These are phyloP conservation scores for Nephila pilipes DNA, from an alignment of 1,140 invertebrate genomes.

Conservation along the genomic window DNA sequence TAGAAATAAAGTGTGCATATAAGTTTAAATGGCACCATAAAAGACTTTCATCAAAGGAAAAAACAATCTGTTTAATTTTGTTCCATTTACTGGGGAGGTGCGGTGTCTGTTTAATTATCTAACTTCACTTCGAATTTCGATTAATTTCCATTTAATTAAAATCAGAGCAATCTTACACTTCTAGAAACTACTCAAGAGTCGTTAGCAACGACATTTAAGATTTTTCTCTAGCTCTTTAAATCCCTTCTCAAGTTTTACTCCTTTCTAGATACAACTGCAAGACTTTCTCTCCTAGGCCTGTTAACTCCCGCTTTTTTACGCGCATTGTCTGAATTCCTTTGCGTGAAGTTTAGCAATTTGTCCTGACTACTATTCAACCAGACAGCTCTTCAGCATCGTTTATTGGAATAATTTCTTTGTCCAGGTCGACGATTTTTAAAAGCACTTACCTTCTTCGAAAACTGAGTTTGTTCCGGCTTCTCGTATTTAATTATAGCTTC, in stretches of 20 bases:
- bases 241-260: neutral
- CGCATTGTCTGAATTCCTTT: conserved; percentile 36
- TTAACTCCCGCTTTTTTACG: conserved; percentile 6
- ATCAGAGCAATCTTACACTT: neutral
- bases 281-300: neutral
- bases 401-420: conserved; percentile 7
- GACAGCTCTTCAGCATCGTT: conserved; percentile 22
- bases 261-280: neutral
- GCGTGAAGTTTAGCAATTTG: conserved; percentile 34
- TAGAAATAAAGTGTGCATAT: neutral
- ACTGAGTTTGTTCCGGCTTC: neutral
- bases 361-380: neutral
- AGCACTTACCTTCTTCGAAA: neutral
- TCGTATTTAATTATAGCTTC: neutral
- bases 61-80: conserved; percentile 21
- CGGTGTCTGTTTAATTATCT: neutral
- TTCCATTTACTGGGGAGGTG: neutral
- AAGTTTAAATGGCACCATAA: neutral
- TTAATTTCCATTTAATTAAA: conserved; percentile 50
- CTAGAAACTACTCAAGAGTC: conserved; percentile 9
- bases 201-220: conserved; percentile 8
- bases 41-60: neutral
- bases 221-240: neutral
- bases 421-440: neutral
- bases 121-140: conserved; percentile 12